These are phyloP conservation scores for Natator depressus DNA, from an alignment of 2,113 vertebrate species.

Conservation along the genomic window DNA sequence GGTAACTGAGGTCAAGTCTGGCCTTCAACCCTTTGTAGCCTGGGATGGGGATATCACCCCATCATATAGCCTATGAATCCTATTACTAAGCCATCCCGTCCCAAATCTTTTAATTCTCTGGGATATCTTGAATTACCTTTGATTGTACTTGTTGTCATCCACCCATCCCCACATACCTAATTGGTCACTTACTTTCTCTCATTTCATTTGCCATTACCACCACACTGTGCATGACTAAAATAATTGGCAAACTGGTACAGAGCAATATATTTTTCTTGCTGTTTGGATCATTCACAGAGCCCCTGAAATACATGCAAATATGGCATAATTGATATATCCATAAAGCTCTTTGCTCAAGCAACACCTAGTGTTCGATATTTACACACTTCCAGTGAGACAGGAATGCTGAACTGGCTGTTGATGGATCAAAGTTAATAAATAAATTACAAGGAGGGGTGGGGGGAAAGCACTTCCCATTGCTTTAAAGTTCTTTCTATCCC, in stretches of 20 bases:
- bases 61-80: not conserved
- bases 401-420: not conserved
- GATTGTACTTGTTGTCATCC: not conserved
- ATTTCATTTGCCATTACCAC: not conserved
- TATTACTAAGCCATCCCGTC: not conserved
- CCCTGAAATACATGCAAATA: not conserved
- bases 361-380: not conserved
- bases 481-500: not conserved
- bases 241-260: not conserved
- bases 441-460: not conserved
- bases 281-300: not conserved
- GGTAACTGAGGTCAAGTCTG: not conserved
- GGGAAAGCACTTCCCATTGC: not conserved
- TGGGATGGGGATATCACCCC: not conserved
- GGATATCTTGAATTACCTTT: not conserved
- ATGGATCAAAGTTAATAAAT: not conserved
- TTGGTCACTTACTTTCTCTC: not conserved
- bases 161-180: too few relatives aligned
- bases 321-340: not conserved
- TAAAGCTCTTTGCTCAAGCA: not conserved
- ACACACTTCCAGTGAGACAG: not conserved
- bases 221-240: not conserved
- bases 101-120: not conserved
- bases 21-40: too few relatives aligned
- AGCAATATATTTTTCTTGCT: not conserved